Evolutionary conservation across 37 sponge, comb jelly and placozoan species (phyloP), one percentile per base, ranked within the genome.

Genomic region (Aplysina aerophoba): DNA sequence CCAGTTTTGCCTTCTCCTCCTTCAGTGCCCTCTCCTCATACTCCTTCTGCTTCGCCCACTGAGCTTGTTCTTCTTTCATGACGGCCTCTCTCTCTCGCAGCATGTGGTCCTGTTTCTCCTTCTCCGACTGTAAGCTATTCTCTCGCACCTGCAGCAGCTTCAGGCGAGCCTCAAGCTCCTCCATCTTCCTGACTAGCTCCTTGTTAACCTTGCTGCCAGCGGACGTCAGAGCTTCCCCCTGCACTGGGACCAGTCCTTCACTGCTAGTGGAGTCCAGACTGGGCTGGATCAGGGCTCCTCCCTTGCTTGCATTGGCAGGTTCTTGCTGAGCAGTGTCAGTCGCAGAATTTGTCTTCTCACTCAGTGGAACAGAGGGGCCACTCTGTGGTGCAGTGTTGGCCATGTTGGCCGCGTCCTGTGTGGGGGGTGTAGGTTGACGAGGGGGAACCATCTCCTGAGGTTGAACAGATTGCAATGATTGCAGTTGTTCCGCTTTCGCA

Each of bases 61-160:
- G 24, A 22, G 72, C 21, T 6, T 69, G 37, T 41, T 64, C 53
- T 40, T 88, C 81, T 16, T 74, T 75, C 74, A 54, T 54, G 2
- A 15, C 54, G 11, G 81, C 71, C 81, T 63, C 59, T 89, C 62
- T 85, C 78, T 79, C 60, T 22, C 82, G 79, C 44, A 54, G 31
- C n/a, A 40, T 59, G 0, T 33, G 41, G 22, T 58, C 60, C 77
- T 59, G 79, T 40, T 22, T 31, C 80, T 64, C 73, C 64, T 79
- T 39, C 12, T 50, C 24, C 15, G 56, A 14, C 69, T 86, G 55
- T 35, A 84, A 35, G 16, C 11, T 24, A 35, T 68, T n/a, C 37
- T 71, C 73, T 40, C 55, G 39, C 50, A 75, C 5, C 13, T 75
- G 15, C 3, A 75, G 54, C n/a, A 44, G 20, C 41, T 44, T 37